Percentiles rank a stretch among this genome's conserved stretches.
Evolutionary conservation across 2,888 invertebrate genomes (phyloP).

Genomic region (Danaus chrysippus): DNA sequence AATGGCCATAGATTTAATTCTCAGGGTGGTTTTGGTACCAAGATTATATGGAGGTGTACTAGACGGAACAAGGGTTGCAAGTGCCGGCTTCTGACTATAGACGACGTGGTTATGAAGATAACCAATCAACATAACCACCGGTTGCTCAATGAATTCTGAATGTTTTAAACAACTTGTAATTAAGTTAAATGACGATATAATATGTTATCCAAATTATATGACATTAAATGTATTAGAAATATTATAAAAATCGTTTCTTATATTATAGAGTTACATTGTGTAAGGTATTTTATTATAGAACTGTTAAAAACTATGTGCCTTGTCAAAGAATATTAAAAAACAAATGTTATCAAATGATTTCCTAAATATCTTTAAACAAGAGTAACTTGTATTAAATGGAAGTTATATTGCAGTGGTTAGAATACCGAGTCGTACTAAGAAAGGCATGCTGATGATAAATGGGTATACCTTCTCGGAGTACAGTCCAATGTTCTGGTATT

Average conservation of each 20-base stretch:
- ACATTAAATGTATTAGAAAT: no score
- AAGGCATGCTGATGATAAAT: slow-evolving; percentile 50
- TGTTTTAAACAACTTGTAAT: no score
- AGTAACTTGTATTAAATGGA: neutral
- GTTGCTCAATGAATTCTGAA: neutral
- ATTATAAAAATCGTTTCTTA: no score
- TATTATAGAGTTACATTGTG: no score
- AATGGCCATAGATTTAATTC: slow-evolving; percentile 38
- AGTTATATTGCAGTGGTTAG: slow-evolving; percentile 37
- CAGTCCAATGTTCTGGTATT: slow-evolving; percentile 49
- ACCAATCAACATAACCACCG: slow-evolving; percentile 6
- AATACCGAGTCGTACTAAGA: slow-evolving; percentile 43
- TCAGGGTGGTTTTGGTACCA: slow-evolving; percentile 15
- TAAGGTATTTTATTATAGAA: no score
- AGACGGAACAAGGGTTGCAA: slow-evolving; percentile 42
- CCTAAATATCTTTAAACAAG: neutral
- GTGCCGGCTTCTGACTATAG: slow-evolving; percentile 39
- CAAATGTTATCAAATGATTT: neutral
- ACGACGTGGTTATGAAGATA: slow-evolving; percentile 30
- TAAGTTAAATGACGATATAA: no score
- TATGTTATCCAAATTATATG: no score
- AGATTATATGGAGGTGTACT: slow-evolving; percentile 37
- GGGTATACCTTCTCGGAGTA: slow-evolving; percentile 52
- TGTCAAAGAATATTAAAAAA: no score
- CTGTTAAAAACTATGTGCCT: no score